Evolutionary conservation across 2,113 vertebrate genomes (phyloP).

Genomic region (Bathybates hornii): DNA sequence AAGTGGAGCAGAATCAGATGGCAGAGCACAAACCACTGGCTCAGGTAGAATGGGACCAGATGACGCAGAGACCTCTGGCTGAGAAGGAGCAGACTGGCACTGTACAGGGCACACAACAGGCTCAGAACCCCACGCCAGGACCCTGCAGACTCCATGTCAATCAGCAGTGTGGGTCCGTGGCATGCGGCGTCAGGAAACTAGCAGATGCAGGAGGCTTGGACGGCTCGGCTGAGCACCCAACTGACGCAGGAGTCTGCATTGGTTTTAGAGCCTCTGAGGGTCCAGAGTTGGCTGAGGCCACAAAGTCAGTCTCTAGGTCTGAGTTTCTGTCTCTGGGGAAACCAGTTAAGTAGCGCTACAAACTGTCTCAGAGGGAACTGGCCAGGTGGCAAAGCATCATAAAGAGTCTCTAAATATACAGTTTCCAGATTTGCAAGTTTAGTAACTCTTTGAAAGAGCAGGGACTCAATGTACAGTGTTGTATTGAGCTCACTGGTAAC

Average conservation of each 20-base stretch:
- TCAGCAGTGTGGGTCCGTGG: neutral
- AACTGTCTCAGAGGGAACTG: neutral
- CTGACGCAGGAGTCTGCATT: neutral
- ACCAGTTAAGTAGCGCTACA: neutral
- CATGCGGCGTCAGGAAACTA: accelerated
- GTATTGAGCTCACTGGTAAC: neutral
- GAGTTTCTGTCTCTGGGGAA: neutral
- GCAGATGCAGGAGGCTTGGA: neutral
- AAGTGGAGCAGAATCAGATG: accelerated
- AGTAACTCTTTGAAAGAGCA: neutral
- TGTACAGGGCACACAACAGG: neutral
- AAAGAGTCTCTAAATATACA: neutral
- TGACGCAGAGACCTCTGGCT: neutral
- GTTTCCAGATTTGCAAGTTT: neutral
- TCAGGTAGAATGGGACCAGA: neutral
- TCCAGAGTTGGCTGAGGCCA: neutral
- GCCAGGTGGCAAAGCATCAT: neutral
- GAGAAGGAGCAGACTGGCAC: neutral
- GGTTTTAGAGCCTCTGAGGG: neutral
- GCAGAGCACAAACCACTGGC: neutral
- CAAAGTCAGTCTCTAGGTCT: neutral
- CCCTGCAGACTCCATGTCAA: neutral
- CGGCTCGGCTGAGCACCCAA: neutral
- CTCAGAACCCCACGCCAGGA: neutral
- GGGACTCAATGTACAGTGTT: neutral